Evolutionary conservation across 2,888 invertebrate species (phyloP).

Genomic region (Pegoplata infirma): DNA sequence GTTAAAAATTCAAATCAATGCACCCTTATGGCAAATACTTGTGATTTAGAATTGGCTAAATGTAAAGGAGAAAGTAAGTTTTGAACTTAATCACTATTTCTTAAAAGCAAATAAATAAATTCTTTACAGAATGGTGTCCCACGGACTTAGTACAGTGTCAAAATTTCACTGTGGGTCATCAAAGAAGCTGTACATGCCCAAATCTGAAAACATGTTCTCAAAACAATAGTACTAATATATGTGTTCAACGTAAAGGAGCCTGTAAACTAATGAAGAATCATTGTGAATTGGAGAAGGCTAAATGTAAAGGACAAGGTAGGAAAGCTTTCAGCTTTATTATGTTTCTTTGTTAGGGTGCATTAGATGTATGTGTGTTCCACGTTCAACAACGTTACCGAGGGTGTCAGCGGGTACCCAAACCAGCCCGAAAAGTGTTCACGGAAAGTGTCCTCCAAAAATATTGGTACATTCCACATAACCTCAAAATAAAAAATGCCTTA

Average conservation of each 20-base stretch:
- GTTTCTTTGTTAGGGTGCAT: too few species aligned
- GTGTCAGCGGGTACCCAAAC: too few species aligned
- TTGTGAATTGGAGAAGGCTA: slow-evolving; percentile 5
- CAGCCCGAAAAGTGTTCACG: too few species aligned
- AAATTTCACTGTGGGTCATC: slow-evolving; percentile 18
- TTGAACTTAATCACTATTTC: too few species aligned
- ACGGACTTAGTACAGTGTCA: slow-evolving; percentile 20
- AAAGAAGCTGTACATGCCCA: slow-evolving; percentile 22
- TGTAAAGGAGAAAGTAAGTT: slow-evolving; percentile 48
- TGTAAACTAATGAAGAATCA: background rate
- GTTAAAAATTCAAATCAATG: slow-evolving; percentile 11
- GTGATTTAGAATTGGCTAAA: slow-evolving; percentile 38
- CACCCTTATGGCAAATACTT: slow-evolving; percentile 25
- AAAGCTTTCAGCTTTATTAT: too few species aligned
- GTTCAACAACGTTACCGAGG: too few species aligned
- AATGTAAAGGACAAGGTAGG: slow-evolving; percentile 27
- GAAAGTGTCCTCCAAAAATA: too few species aligned
- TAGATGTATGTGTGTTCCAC: too few species aligned
- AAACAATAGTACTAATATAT: slow-evolving; percentile 4
- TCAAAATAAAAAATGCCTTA: too few species aligned
- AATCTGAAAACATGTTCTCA: slow-evolving; percentile 10
- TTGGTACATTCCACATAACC: too few species aligned
- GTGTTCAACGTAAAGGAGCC: slow-evolving; percentile 14
- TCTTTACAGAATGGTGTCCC: slow-evolving; percentile 15
- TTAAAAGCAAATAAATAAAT: background rate